Conservation (phyloP, 2,113 vertebrate species). For the Osmerus eperlanus region DNA sequence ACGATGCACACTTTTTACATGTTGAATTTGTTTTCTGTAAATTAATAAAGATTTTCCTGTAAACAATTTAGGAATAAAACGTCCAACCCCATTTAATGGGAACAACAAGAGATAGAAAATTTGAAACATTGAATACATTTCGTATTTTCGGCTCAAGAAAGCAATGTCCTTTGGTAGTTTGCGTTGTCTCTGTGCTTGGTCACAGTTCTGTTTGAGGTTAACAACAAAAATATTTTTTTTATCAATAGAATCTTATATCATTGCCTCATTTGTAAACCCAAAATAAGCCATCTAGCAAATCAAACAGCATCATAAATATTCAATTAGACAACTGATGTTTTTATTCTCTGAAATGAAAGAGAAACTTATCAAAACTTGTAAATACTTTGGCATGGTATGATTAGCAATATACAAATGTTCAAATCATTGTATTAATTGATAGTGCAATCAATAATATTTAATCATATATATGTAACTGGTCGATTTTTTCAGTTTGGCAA, state of each 20-base stretch:
- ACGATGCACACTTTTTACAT: slow-evolving; percentile 47
- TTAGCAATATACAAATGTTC: slow-evolving; percentile 17
- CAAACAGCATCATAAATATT: neutral
- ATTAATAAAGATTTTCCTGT: slow-evolving; percentile 35
- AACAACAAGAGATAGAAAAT: neutral
- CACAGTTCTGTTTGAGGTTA: neutral
- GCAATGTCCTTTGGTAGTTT: slow-evolving; percentile 54
- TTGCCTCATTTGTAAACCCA: neutral
- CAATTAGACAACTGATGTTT: neutral
- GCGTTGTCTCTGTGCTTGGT: slow-evolving; percentile 27
- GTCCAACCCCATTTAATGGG: slow-evolving; percentile 7
- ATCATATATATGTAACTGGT: neutral
- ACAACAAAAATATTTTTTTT: slow-evolving; percentile 1
- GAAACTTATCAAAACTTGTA: slow-evolving; percentile 21
- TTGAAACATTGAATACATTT: slow-evolving; percentile 3
- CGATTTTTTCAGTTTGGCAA: neutral
- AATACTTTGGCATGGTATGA: slow-evolving; percentile 46
- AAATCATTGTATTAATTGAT: neutral
- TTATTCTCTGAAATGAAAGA: slow-evolving; percentile 30
- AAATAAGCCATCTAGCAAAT: neutral
- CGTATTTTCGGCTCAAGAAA: slow-evolving; percentile 23
- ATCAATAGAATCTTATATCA: slow-evolving; percentile 23
- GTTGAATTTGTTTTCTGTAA: slow-evolving; percentile 47
- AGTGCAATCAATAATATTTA: slow-evolving; percentile 3
- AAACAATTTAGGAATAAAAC: slow-evolving; percentile 32